These are phyloP conservation scores for Zoanthus sociatus DNA, from an alignment of 92 coral and sea anemone species.

Conservation along the genomic window DNA sequence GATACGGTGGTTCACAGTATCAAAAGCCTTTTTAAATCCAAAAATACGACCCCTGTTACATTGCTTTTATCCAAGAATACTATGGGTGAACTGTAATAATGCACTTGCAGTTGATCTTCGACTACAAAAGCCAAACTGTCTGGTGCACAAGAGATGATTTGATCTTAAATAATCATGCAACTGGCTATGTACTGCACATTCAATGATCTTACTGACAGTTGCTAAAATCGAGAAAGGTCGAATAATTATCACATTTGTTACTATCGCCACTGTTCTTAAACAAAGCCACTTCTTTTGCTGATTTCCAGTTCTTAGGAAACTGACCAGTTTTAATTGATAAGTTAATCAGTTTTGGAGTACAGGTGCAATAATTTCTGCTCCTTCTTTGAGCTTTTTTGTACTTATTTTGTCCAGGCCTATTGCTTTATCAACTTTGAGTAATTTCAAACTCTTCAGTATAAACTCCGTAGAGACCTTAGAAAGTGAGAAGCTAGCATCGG, in stretches of 20 bases:
- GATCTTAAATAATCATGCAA: constrained; percentile 7
- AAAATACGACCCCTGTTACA: background rate
- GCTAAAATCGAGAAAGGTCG: background rate
- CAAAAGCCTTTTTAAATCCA: background rate
- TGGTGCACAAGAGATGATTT: constrained; percentile 2
- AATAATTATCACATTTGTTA: background rate
- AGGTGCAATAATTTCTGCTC: background rate
- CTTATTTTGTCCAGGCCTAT: constrained; percentile 27
- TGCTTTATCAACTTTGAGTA: constrained; percentile 13
- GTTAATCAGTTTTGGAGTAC: constrained; percentile 2
- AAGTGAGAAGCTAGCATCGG: constrained; percentile 13
- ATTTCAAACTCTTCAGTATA: constrained; percentile 16
- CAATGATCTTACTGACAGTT: constrained; percentile 8
- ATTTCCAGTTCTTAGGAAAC: constrained; percentile 6
- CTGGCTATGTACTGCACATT: background rate
- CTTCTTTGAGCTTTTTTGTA: background rate
- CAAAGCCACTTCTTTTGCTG: background rate
- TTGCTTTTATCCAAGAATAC: background rate
- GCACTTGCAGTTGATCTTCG: constrained; percentile 12
- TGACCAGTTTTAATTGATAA: background rate
- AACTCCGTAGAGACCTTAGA: constrained; percentile 8
- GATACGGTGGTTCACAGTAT: no score
- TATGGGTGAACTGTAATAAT: background rate
- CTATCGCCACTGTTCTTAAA: background rate
- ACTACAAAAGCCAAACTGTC: background rate